These are phyloP conservation scores for Dromas ardeola DNA, from an alignment of 2,113 vertebrate genomes.

Conservation along the genomic window DNA sequence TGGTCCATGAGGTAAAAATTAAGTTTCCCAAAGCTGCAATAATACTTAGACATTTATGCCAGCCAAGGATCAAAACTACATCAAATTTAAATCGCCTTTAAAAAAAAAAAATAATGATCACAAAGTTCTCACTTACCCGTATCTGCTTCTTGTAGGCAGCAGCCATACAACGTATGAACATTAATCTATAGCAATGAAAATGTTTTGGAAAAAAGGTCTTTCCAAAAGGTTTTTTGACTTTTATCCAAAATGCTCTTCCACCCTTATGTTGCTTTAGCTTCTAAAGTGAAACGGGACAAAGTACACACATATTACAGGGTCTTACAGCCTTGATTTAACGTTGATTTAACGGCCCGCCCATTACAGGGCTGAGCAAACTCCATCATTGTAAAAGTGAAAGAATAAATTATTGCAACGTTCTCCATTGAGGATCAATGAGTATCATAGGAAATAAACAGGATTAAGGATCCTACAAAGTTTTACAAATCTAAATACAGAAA, in stretches of 20 bases:
- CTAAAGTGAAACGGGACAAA: neutral
- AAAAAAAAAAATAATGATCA: neutral
- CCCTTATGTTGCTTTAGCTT: neutral
- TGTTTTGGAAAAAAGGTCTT: neutral
- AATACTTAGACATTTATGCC: neutral
- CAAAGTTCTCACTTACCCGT: neutral
- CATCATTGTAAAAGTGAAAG: neutral
- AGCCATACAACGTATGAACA: neutral
- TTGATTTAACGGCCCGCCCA: too few relatives aligned
- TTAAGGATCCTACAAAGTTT: neutral
- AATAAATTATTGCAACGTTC: neutral
- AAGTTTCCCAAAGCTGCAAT: neutral
- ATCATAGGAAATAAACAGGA: neutral
- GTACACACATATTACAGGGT: neutral
- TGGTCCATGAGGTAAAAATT: neutral
- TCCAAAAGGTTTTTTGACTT: neutral
- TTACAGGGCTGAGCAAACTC: neutral
- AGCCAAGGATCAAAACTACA: neutral
- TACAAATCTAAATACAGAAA: neutral
- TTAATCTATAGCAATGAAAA: neutral
- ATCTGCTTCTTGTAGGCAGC: neutral
- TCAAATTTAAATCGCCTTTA: neutral
- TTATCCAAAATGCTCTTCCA: neutral
- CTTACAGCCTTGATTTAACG: too few relatives aligned
- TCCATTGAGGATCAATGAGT: neutral